Conservation (phyloP, 2,113 vertebrate species). For the Balaeniceps rex region DNA sequence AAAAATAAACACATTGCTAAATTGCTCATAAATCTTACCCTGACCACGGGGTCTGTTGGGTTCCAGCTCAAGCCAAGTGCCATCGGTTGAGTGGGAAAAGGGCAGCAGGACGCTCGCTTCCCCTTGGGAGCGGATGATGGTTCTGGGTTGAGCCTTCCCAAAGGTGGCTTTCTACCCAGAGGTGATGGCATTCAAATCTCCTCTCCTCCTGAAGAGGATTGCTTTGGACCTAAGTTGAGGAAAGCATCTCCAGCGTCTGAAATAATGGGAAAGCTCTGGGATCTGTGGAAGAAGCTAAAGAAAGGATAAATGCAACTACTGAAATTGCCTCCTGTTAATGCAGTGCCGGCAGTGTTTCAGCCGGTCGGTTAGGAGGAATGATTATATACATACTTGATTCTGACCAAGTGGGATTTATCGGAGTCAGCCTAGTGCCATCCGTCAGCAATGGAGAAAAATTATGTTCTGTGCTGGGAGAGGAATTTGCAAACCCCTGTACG, state of each 20-base stretch:
- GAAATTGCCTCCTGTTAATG: not conserved
- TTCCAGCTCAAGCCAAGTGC: not conserved
- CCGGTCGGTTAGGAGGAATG: not conserved
- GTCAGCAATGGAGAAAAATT: not conserved
- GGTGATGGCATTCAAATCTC: not conserved
- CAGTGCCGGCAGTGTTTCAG: not conserved
- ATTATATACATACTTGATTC: not conserved
- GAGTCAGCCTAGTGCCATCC: not conserved
- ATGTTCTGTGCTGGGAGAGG: not conserved
- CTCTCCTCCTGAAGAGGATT: not conserved
- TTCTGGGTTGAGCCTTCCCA: not conserved
- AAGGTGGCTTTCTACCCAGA: not conserved
- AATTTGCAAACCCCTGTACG: conserved; percentile 8
- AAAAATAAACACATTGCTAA: not conserved
- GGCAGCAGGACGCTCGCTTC: not conserved
- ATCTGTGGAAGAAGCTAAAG: not conserved
- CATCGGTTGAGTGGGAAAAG: rapidly evolving
- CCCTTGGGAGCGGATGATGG: not conserved
- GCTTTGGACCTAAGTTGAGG: not conserved
- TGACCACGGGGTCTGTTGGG: not conserved
- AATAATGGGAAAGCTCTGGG: not conserved
- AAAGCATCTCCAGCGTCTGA: not conserved
- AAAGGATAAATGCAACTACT: not conserved
- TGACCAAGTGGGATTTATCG: conserved; percentile 23
- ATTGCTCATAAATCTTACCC: not conserved